Conservation (phyloP, 2,888 invertebrate species). For the Cryptocheilus praepositus region DNA sequence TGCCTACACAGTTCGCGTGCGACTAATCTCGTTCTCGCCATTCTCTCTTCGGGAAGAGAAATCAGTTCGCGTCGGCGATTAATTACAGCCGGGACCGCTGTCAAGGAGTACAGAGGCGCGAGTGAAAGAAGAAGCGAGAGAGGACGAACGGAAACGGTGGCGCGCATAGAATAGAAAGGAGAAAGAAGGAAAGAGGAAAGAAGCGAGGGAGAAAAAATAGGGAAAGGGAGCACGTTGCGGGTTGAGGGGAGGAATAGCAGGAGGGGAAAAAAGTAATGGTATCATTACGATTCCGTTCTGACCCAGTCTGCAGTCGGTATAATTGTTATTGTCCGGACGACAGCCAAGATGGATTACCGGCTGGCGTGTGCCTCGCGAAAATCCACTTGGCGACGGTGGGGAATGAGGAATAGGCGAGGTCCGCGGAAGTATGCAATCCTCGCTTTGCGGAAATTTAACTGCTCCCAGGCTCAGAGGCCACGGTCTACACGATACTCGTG, state of each 20-base stretch:
- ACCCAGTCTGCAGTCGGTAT: constrained; percentile 31
- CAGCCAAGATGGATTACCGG: constrained; percentile 46
- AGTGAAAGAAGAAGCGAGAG: constrained; percentile 13
- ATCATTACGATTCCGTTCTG: constrained; percentile 28
- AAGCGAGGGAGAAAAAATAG: constrained; percentile 24
- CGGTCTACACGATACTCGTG: constrained; percentile 48
- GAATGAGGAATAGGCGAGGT: not conserved
- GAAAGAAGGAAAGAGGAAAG: constrained; percentile 22
- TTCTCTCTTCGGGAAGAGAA: constrained; percentile 26
- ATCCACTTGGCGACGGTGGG: constrained; percentile 4
- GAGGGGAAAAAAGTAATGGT: constrained; percentile 12
- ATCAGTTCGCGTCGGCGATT: constrained; percentile 25
- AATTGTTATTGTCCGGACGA: constrained; percentile 42
- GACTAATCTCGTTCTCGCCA: not conserved
- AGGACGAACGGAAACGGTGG: not conserved
- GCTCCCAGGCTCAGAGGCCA: constrained; percentile 35
- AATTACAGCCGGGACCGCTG: constrained; percentile 19
- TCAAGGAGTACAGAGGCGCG: constrained; percentile 28
- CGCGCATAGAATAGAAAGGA: not conserved
- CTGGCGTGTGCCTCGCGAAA: constrained; percentile 20
- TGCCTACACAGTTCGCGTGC: no score
- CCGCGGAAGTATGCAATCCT: constrained; percentile 19
- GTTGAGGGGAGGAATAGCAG: constrained; percentile 18
- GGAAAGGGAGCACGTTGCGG: constrained; percentile 23
- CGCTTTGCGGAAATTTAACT: constrained; percentile 43